A percentile compares a stretch with the other conserved stretches of the same genome.
Conservation (phyloP, 2,113 vertebrate genomes). For the Pseudopodoces humilis region DNA sequence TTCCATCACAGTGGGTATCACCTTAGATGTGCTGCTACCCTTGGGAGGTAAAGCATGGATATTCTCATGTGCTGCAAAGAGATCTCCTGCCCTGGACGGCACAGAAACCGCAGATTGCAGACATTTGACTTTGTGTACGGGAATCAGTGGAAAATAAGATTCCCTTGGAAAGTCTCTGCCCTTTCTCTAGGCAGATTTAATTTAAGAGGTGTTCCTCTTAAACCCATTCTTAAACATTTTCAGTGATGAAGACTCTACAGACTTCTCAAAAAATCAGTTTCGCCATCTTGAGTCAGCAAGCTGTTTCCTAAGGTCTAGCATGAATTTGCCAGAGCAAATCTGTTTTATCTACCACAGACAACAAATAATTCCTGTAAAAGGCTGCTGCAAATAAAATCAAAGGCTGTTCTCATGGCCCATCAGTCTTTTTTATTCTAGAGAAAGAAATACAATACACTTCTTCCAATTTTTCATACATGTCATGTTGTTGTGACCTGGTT, state of each 20-base stretch:
- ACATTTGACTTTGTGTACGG: not conserved
- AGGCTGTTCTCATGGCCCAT: conserved; percentile 21
- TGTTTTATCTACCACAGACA: not conserved
- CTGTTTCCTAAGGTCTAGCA: not conserved
- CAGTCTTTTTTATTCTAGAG: conserved; percentile 42
- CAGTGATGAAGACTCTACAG: not conserved
- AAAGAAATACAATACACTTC: conserved; percentile 15
- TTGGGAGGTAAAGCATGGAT: not conserved
- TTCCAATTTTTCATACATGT: conserved; percentile 43
- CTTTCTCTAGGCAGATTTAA: not conserved
- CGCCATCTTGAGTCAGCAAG: not conserved
- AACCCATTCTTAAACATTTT: conserved; percentile 11
- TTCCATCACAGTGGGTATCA: not conserved
- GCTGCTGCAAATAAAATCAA: conserved; percentile 52
- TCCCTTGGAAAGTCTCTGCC: not conserved
- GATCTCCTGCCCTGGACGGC: not conserved
- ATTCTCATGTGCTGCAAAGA: not conserved
- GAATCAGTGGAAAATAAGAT: conserved; percentile 23
- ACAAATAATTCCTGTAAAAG: conserved; percentile 52
- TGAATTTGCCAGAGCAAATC: conserved; percentile 12
- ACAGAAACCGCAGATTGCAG: not conserved
- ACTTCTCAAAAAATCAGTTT: not conserved
- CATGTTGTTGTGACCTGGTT: conserved; percentile 25
- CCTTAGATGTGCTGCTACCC: not conserved
- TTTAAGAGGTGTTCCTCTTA: not conserved